Base-by-base conservation (phyloP, 2,888 invertebrate genomes). In the Eumerus sabulonum region DNA sequence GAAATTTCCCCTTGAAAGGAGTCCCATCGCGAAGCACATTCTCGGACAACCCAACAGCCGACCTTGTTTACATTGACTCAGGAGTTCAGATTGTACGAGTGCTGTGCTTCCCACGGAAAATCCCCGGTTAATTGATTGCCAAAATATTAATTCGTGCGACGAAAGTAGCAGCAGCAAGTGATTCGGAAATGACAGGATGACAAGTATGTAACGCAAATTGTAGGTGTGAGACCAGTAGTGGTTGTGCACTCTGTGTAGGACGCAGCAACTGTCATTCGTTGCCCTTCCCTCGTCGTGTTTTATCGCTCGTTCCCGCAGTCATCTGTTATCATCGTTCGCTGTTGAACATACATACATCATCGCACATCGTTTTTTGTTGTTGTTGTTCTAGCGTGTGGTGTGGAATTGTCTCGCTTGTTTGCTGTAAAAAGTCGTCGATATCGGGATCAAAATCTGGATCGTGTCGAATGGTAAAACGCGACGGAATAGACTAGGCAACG, bases 291-390 rank as follows among this genome's bases (percentile, higher is more conserved):
- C 19, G 5, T 14, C 44, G 53, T 57, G 63, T 72, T 44, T 54
- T 40, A 44, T 40, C 47, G 67, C 19, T 35, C 35, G 44, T 27
- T 36, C 48, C 18, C 38, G 13, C 57, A 76, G 64, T 71, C 76
- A 76, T 76, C 71, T 76, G 76, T 71, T 76, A 60, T 76, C 63
- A 64, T 35, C 51, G 45, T 18, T 76, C 57, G 76, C 63, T 68
- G 68, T 68, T 76, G 76, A 62, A 76, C 53, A 56, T 63, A 36
- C 16, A 36, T 47, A 59, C 38, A 35, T 64, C 53, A 1, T 51
- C 16, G 44, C 54, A 59, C 38, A 35, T 64, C 53, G 2, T 51
- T 13, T 17, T 19, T 27, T 57, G 9, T 68, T 63, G 36, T 19
- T 59, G 54, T 66, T 45, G 9, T 40, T 11, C 13, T 16, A 35